Evolutionary conservation across 2,113 vertebrate species (phyloP), one percentile per base, ranked within the genome.

Genomic region (Odontesthes bonariensis): DNA sequence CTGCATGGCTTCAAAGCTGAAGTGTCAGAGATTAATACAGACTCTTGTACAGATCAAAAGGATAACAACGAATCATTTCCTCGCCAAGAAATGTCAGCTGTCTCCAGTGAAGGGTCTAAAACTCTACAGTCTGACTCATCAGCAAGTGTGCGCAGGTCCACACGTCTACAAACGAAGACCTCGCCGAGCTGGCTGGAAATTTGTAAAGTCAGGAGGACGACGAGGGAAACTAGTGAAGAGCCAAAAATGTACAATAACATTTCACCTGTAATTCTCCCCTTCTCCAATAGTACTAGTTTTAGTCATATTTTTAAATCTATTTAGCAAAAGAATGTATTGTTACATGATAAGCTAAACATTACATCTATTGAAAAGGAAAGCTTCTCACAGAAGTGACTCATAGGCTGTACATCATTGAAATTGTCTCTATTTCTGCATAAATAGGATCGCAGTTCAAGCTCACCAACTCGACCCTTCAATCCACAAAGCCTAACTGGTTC

Each of bases 191-290:
- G 59, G 13, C 69, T 68, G 61, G 64, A 69, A 71, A 79, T 11
- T 0, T 23, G 13, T 11, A 47, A 69, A 47, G 11, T 52, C 57
- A 77, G 69, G 53, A 73, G 4, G 7, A 52, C 63, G 0, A 19
- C 27, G 8, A 62, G 44, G 33, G 73, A 77, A 56, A 62, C 9
- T 0, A 51, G 5, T 0, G 40, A 56, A 51, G 79, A 79, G 22
- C 44, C 46, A 17, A 55, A 80, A 79, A 77, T 57, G 87, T 91
- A 84, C 10, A 32, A 31, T 49, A 52, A 1, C 1, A 23, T 69
- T 60, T 35, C 10, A 62, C 19, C 51, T 73, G 1, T 35, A 3
- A 47, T 67, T 2, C 2, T 14, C 3, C 49, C 3, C 13, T 35
- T 31, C 1, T 31, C 14, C 4, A 22, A 22, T 23, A 23, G 0